These are phyloP conservation scores for Coleophora flavipennella DNA, from an alignment of 2,888 invertebrate species.

Conservation along the genomic window DNA sequence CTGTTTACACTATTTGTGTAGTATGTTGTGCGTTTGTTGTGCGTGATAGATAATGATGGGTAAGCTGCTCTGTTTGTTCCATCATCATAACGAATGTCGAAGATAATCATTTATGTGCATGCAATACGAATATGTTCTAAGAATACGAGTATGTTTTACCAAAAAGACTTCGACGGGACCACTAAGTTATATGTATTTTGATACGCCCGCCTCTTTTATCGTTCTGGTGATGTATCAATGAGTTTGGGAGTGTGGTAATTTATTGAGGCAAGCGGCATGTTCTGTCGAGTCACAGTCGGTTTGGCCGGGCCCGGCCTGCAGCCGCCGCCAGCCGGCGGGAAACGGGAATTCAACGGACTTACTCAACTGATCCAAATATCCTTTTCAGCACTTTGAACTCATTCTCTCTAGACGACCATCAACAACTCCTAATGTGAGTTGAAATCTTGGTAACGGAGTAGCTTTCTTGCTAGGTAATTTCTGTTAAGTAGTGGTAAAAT, in stretches of 20 bases:
- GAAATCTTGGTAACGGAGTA: too few relatives aligned
- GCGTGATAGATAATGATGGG: too few relatives aligned
- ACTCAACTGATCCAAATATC: neutral
- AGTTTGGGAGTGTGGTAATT: conserved; percentile 3
- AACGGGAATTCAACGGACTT: conserved; percentile 45
- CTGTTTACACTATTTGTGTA: conserved; percentile 18
- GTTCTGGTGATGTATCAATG: neutral
- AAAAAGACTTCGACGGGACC: conserved; percentile 1
- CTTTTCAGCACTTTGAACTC: neutral
- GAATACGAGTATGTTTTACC: neutral
- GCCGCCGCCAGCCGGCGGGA: conserved; percentile 22
- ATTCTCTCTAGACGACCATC: too few relatives aligned
- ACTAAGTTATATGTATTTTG: too few relatives aligned
- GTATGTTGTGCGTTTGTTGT: neutral
- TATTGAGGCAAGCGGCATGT: neutral
- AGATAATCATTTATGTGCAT: too few relatives aligned
- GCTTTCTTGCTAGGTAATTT: too few relatives aligned
- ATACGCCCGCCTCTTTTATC: too few relatives aligned
- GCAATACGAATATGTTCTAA: too few relatives aligned
- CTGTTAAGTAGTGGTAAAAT: too few relatives aligned
- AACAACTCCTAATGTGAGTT: too few relatives aligned
- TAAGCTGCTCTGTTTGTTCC: neutral
- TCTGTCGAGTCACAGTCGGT: conserved; percentile 13
- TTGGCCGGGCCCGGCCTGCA: conserved; percentile 22
- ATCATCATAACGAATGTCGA: too few relatives aligned